These are phyloP conservation scores for Microtus obscurus DNA, from an alignment of 2,797 vertebrate genomes.

Conservation along the genomic window DNA sequence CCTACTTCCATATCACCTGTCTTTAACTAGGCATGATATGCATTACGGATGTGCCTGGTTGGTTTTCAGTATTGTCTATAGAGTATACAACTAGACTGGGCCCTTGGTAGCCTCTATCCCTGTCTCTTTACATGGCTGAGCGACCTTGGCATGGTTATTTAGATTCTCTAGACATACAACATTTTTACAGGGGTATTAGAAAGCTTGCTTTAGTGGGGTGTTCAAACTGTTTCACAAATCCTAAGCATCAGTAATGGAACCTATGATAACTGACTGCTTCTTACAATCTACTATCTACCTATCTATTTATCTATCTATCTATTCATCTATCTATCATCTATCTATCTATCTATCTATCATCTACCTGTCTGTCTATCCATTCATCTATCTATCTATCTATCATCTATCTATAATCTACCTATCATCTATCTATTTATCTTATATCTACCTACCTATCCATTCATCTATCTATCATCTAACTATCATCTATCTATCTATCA, in stretches of 20 bases:
- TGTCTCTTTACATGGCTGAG: not conserved
- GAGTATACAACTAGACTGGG: not conserved
- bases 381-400: no score
- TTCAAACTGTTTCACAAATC: not conserved
- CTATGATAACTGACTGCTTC: not conserved
- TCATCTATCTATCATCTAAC: not conserved
- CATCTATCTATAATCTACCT: no score
- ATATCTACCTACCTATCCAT: no score
- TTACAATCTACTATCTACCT: not conserved
- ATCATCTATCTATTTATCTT: not conserved
- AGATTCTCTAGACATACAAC: not conserved
- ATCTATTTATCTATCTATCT: no score
- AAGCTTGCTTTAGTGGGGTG: not conserved
- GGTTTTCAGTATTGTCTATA: conserved; percentile 8
- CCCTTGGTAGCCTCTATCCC: not conserved
- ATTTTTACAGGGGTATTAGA: not conserved
- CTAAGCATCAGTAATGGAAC: not conserved
- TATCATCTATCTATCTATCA: not conserved
- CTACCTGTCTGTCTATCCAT: no score
- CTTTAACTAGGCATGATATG: not conserved
- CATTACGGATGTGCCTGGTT: not conserved
- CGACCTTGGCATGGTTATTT: not conserved
- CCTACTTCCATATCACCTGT: not conserved
- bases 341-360: not conserved
- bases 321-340: not conserved